These are phyloP conservation scores for Cybosia mesomella DNA, from an alignment of 2,888 invertebrate species.

Conservation along the genomic window DNA sequence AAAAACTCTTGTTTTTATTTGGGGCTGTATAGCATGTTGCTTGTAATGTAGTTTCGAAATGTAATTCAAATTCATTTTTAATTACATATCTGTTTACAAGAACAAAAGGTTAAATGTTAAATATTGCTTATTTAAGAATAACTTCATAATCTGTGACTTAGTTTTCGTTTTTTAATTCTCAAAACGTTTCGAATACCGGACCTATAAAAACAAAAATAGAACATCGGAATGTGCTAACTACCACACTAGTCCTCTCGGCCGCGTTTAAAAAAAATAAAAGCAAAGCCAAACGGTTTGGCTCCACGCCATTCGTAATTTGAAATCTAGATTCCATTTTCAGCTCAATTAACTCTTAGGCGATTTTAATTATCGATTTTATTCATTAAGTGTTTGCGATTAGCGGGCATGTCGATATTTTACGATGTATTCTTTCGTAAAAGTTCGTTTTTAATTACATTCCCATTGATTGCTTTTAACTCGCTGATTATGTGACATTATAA, in stretches of 20 bases:
- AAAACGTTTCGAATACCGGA: conserved; percentile 31
- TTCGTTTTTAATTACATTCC: conserved; percentile 76
- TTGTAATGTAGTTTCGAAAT: conserved; percentile 48
- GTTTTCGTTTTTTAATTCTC: conserved; percentile 9
- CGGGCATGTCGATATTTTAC: conserved; percentile 81
- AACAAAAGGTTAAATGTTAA: conserved; percentile 5
- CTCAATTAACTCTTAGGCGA: conserved; percentile 79
- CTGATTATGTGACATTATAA: conserved; percentile 74
- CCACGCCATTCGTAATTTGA: conserved; percentile 55
- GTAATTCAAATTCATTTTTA: conserved; percentile 38
- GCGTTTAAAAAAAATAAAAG: conserved; percentile 29
- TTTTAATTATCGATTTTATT: conserved; percentile 83
- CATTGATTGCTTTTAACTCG: conserved; percentile 69
- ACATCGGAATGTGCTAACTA: conserved; percentile 49
- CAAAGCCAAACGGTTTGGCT: conserved; percentile 44
- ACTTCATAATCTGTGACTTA: conserved; percentile 9
- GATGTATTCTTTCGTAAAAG: conserved; percentile 69
- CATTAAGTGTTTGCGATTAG: conserved; percentile 84
- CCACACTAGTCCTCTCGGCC: conserved; percentile 40
- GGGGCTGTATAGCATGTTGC: conserved; percentile 51
- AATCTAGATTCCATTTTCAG: conserved; percentile 82
- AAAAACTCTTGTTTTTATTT: conserved; percentile 60
- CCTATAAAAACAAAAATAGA: conserved; percentile 42
- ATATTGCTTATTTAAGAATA: conserved; percentile 5
- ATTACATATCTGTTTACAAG: conserved; percentile 33